Evolutionary conservation across 1,140 invertebrate genomes (phyloP).

Genomic region (Drosophila aff.): DNA sequence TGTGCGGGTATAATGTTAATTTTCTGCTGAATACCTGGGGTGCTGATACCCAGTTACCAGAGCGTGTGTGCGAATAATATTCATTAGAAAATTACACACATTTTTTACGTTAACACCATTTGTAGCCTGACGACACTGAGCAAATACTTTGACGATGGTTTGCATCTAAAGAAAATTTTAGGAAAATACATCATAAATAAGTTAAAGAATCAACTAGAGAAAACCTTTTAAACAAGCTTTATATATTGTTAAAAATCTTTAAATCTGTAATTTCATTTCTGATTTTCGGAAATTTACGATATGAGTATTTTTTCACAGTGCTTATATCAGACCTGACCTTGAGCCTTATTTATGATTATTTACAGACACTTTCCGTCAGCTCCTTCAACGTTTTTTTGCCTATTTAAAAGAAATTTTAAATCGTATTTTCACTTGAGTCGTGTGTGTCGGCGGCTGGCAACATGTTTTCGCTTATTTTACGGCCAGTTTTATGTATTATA

Average conservation of each 20-base stretch:
- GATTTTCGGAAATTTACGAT: neutral
- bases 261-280: neutral
- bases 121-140: conserved; percentile 23
- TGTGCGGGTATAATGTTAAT: conserved; percentile 51
- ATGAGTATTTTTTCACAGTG: conserved; percentile 28
- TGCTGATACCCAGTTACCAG: conserved; percentile 6
- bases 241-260: neutral
- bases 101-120: conserved; percentile 51
- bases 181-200: neutral
- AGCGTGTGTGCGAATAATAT: conserved; percentile 73
- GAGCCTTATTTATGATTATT: conserved; percentile 41
- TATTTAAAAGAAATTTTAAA: conserved; percentile 57
- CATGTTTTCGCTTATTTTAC: conserved; percentile 22
- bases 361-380: conserved; percentile 12
- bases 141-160: neutral
- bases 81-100: conserved; percentile 75
- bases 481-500: conserved; percentile 11
- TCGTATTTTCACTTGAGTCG: conserved; percentile 22
- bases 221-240: neutral
- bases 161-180: neutral
- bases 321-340: conserved; percentile 12
- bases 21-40: conserved; percentile 43
- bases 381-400: conserved; percentile 23
- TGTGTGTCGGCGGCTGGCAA: conserved; percentile 10
- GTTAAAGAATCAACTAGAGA: no score